These are phyloP conservation scores for Epinephelus fuscoguttatus DNA, from an alignment of 2,113 vertebrate genomes.

Conservation along the genomic window DNA sequence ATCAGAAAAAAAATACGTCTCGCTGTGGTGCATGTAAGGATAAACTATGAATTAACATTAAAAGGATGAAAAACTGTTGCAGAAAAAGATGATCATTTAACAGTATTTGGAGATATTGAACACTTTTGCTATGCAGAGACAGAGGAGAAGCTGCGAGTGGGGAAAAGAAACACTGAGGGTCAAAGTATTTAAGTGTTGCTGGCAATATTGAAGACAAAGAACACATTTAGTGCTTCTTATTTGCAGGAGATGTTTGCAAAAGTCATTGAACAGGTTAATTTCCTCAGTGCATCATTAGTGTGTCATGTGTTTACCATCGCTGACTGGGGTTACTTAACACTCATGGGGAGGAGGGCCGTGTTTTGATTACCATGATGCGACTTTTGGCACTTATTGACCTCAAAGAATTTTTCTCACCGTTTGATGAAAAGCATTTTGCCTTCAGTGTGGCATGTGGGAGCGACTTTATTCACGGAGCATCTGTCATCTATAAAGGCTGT, in stretches of 20 bases:
- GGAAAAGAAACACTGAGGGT: not conserved
- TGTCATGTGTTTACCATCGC: conserved; percentile 31
- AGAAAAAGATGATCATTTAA: not conserved
- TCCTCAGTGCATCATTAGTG: conserved; percentile 32
- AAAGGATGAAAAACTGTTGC: not conserved
- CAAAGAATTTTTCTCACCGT: conserved; percentile 18
- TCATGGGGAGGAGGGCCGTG: conserved; percentile 41
- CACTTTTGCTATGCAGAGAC: not conserved
- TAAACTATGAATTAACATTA: not conserved
- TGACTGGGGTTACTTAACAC: conserved; percentile 55
- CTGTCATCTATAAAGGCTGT: conserved; percentile 50
- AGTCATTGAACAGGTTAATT: conserved; percentile 42
- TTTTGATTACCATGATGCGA: conserved; percentile 64
- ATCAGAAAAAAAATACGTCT: not conserved
- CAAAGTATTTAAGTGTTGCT: not conserved
- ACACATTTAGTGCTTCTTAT: conserved; percentile 6
- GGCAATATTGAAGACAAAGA: not conserved
- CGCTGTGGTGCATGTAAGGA: not conserved
- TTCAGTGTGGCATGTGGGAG: conserved; percentile 22
- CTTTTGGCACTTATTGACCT: conserved; percentile 44
- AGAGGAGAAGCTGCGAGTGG: conserved; percentile 3
- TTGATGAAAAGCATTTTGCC: conserved; percentile 42
- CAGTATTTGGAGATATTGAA: not conserved
- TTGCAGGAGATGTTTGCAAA: conserved; percentile 16
- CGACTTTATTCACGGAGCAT: conserved; percentile 56